These are phyloP conservation scores for Drosophila nebulosa DNA, from an alignment of 1,140 invertebrate genomes.

Conservation along the genomic window DNA sequence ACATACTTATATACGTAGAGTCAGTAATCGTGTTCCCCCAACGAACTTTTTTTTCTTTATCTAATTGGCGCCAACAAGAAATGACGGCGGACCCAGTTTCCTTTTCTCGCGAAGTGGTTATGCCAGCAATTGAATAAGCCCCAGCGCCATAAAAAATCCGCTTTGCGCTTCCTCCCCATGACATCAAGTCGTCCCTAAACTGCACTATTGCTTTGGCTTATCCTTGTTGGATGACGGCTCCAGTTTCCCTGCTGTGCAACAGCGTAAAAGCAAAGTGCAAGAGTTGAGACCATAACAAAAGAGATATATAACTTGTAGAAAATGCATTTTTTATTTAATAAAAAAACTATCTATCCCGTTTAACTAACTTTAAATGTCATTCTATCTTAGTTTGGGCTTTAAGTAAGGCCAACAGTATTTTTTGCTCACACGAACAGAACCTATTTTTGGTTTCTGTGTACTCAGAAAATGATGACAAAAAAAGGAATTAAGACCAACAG, in stretches of 20 bases:
- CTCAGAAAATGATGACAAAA: not conserved
- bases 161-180: not conserved
- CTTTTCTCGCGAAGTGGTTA: slow-evolving; percentile 29
- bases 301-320: not conserved
- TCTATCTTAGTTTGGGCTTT: too few relatives aligned
- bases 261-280: slow-evolving; percentile 31
- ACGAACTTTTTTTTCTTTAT: not conserved
- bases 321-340: not conserved
- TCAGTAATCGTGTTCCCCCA: too few relatives aligned
- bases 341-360: not conserved
- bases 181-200: not conserved
- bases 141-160: slow-evolving; percentile 21
- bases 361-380: not conserved
- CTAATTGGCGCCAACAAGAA: too few relatives aligned
- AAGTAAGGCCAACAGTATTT: slow-evolving; percentile 23
- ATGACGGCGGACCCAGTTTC: too few relatives aligned
- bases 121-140: slow-evolving; percentile 42
- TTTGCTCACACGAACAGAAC: not conserved
- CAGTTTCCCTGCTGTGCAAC: slow-evolving; percentile 7
- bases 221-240: slow-evolving; percentile 3
- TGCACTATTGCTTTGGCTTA: not conserved
- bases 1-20: too few relatives aligned
- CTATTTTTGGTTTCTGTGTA: not conserved
- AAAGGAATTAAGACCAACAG: not conserved
- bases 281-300: slow-evolving; percentile 36